These are phyloP conservation scores for Hyposoter dolosus DNA, from an alignment of 2,888 invertebrate genomes.

Conservation along the genomic window DNA sequence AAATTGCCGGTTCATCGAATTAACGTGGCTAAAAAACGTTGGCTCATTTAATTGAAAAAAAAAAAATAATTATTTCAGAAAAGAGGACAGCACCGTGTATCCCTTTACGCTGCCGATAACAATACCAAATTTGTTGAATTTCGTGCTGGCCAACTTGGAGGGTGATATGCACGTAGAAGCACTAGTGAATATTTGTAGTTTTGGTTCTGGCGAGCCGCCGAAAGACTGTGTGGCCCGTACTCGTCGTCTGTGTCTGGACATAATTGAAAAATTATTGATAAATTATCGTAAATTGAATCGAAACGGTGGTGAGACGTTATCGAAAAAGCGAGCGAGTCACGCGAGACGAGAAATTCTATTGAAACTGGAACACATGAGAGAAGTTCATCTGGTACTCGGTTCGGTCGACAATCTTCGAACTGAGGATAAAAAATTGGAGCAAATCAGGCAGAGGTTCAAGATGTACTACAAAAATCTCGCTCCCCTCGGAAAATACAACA, in stretches of 20 bases:
- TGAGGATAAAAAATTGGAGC: slow-evolving; percentile 73
- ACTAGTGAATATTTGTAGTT: slow-evolving; percentile 80
- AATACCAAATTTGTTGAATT: slow-evolving; percentile 89
- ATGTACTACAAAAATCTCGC: slow-evolving; percentile 69
- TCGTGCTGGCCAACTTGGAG: slow-evolving; percentile 90
- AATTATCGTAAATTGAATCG: slow-evolving; percentile 78
- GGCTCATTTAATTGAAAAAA: too few species aligned
- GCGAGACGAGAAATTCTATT: slow-evolving; percentile 77
- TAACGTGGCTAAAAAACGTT: too few species aligned
- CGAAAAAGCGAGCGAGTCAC: slow-evolving; percentile 67
- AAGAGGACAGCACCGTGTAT: slow-evolving; percentile 90
- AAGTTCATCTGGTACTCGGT: slow-evolving; percentile 80
- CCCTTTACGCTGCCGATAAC: slow-evolving; percentile 88
- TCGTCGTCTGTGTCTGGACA: slow-evolving; percentile 80
- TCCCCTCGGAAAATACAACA: slow-evolving; percentile 52
- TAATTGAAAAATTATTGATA: slow-evolving; percentile 78
- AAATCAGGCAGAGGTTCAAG: slow-evolving; percentile 69
- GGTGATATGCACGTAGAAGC: slow-evolving; percentile 81
- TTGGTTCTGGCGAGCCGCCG: slow-evolving; percentile 78
- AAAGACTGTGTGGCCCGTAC: slow-evolving; percentile 79
- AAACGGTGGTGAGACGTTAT: slow-evolving; percentile 57
- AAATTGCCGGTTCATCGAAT: too few species aligned
- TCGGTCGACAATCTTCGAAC: slow-evolving; percentile 75
- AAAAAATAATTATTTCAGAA: slow-evolving; percentile 83
- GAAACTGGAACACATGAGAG: slow-evolving; percentile 79